Conservation (phyloP, 2,113 vertebrate genomes). For the Hucho hucho region DNA sequence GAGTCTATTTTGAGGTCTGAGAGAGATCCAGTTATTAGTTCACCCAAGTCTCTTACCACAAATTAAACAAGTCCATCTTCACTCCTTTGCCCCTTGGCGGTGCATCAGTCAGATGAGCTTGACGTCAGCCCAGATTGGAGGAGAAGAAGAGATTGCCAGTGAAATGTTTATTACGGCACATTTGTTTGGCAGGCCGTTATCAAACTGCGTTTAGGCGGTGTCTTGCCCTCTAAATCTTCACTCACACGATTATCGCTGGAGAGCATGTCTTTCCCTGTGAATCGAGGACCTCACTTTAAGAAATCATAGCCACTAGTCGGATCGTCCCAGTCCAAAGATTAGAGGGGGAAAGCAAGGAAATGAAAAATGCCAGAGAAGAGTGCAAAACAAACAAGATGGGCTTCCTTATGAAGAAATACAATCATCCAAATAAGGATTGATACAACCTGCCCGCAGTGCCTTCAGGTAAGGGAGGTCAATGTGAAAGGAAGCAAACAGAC, state of each 20-base stretch:
- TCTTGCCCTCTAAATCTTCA: background rate
- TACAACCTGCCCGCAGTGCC: background rate
- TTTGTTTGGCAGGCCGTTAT: background rate
- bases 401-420: background rate
- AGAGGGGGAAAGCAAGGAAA: background rate
- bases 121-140: background rate
- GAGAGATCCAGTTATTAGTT: constrained; percentile 25
- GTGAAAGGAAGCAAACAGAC: background rate
- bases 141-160: background rate
- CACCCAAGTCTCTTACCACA: constrained; percentile 36
- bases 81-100: background rate
- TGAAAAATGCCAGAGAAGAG: background rate
- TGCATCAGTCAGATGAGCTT: constrained; percentile 19
- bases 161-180: background rate
- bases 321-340: background rate
- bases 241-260: background rate
- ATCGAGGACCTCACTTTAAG: background rate
- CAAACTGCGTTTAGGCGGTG: background rate
- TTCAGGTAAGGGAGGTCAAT: background rate
- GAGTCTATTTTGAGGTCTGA: too few relatives aligned
- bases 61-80: constrained; percentile 43
- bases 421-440: constrained; percentile 14
- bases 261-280: background rate
- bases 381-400: background rate
- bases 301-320: background rate